These are phyloP conservation scores for Quadriops clusia DNA, from an alignment of 2,888 invertebrate genomes.

Conservation along the genomic window DNA sequence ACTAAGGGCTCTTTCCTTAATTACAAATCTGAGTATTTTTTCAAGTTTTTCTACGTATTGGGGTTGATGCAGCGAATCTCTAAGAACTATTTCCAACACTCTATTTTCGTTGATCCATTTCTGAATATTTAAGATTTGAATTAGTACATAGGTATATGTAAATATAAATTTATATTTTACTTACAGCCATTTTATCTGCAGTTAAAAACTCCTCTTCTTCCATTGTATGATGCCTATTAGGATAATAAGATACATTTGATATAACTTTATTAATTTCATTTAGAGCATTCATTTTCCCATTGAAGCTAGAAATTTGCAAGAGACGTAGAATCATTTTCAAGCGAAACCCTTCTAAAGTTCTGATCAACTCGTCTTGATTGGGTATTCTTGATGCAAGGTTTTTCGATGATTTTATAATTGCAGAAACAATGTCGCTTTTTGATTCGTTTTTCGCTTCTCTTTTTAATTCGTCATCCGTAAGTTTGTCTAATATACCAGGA, in stretches of 20 bases:
- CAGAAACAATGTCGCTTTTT: conserved; percentile 91
- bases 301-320: conserved; percentile 93
- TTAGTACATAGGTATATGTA: background rate
- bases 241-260: conserved; percentile 80
- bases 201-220: conserved; percentile 87
- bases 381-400: conserved; percentile 76
- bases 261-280: conserved; percentile 97
- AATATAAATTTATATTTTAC: conserved; percentile 25
- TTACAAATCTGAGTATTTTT: conserved; percentile 93
- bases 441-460: conserved; percentile 91
- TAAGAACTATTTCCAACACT: conserved; percentile 86
- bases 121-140: conserved; percentile 37
- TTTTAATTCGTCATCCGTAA: conserved; percentile 92
- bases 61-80: conserved; percentile 93
- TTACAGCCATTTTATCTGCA: conserved; percentile 86
- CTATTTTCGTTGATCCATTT: conserved; percentile 94
- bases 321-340: conserved; percentile 86
- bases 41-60: conserved; percentile 96
- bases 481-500: conserved; percentile 76
- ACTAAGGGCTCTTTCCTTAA: conserved; percentile 83
- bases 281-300: conserved; percentile 97
- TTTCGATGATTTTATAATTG: conserved; percentile 86
- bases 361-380: conserved; percentile 68
- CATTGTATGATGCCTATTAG: conserved; percentile 57
- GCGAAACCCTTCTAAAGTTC: conserved; percentile 80